phyloP scores from a whole-genome alignment of 2,113 vertebrate species.

The Gyps fulvus region DNA sequence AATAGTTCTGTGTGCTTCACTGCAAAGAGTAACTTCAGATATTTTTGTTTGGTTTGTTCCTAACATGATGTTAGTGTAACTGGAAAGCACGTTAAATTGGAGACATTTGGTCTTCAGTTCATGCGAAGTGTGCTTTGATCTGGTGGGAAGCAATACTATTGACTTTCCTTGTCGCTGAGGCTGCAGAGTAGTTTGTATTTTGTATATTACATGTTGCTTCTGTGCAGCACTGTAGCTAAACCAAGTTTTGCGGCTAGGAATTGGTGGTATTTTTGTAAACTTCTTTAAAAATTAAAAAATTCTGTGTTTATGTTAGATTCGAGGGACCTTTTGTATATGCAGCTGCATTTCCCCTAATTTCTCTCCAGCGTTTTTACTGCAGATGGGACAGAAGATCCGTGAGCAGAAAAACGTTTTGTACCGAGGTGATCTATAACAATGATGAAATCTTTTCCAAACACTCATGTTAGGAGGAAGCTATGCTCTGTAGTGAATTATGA shows the following conservation, averaged over 20 bases:
- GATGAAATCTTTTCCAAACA: background rate
- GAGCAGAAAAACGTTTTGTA: background rate
- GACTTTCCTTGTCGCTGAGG: background rate
- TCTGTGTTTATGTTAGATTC: background rate
- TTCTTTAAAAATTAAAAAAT: background rate
- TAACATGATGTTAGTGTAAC: background rate
- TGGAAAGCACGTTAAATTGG: conserved; percentile 14
- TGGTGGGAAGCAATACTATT: background rate
- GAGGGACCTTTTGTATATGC: background rate
- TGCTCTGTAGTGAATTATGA: background rate
- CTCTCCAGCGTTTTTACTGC: background rate
- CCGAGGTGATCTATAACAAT: background rate
- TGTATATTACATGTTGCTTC: background rate
- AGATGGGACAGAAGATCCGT: background rate
- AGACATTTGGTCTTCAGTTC: conserved; percentile 19
- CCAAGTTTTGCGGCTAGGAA: background rate
- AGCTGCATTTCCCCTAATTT: background rate
- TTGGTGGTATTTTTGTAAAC: background rate
- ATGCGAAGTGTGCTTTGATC: background rate
- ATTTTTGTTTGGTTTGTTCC: background rate
- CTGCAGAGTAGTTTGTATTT: background rate
- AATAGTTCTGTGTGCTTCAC: background rate
- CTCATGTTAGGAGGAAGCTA: background rate
- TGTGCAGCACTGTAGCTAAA: background rate
- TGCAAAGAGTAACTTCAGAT: background rate